Conservation (phyloP, 2,888 invertebrate genomes). For the Limnephilus auricula region DNA sequence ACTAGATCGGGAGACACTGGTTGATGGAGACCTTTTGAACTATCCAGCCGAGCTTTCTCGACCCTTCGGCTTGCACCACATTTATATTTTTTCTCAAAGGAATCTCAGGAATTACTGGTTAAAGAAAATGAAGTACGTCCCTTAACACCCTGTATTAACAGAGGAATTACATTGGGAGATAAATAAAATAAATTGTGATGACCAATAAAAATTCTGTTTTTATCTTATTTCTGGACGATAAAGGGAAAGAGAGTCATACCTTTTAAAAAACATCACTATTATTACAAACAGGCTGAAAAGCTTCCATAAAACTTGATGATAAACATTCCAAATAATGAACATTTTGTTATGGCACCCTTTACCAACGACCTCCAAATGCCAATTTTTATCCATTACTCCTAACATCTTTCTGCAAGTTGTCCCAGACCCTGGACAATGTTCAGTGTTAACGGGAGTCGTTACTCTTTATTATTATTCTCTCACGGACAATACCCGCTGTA, state of each 20-base stretch:
- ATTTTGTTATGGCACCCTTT: background rate
- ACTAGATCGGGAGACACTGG: too few relatives aligned
- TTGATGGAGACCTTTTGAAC: too few relatives aligned
- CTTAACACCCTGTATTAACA: too few relatives aligned
- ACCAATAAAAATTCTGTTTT: background rate
- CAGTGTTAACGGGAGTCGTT: background rate
- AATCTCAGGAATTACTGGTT: too few relatives aligned
- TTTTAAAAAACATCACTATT: background rate
- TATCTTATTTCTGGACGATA: background rate
- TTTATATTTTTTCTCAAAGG: too few relatives aligned
- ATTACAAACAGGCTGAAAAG: background rate
- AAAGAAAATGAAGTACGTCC: too few relatives aligned
- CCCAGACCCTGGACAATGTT: background rate
- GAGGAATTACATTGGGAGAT: too few relatives aligned
- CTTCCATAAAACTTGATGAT: background rate
- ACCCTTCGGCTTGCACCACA: too few relatives aligned
- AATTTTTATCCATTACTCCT: background rate
- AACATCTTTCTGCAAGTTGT: background rate
- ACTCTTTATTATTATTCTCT: constrained; percentile 2
- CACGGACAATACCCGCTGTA: background rate
- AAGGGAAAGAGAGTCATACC: background rate
- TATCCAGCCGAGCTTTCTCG: too few relatives aligned
- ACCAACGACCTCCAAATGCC: background rate
- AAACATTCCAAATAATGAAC: background rate
- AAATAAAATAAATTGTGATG: background rate